A percentile compares a stretch with the other conserved stretches of the same genome.
phyloP scores from a whole-genome alignment of 2,797 vertebrate species.

The Bufotes viridis region DNA sequence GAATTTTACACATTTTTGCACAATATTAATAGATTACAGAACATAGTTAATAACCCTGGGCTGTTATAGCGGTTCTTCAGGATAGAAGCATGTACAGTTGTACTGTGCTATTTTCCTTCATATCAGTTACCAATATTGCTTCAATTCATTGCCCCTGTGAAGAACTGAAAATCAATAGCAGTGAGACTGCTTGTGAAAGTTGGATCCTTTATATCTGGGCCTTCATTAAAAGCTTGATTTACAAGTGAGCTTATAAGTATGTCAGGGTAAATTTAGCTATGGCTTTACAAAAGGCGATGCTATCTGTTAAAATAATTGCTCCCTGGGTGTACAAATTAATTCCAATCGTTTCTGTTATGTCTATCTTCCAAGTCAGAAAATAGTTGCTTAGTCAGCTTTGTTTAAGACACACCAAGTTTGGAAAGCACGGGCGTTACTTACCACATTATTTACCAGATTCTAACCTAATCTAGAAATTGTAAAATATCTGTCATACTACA shows the following conservation, averaged over 20 bases:
- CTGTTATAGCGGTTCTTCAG: not conserved
- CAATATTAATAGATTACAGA: not conserved
- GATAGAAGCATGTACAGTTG: not conserved
- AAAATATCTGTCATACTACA: not conserved
- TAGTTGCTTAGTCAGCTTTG: not conserved
- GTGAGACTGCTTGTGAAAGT: slow-evolving; percentile 15
- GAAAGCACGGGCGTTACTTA: not conserved
- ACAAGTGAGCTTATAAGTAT: slow-evolving; percentile 5
- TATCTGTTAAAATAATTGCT: not conserved
- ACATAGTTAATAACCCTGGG: not conserved
- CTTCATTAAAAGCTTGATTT: slow-evolving; percentile 30
- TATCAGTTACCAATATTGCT: slow-evolving; percentile 39
- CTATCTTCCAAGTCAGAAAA: slow-evolving; percentile 3
- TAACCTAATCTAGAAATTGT: not conserved
- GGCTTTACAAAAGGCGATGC: not conserved
- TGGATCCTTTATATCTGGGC: not conserved
- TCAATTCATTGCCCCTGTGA: slow-evolving; percentile 27
- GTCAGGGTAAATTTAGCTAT: not conserved
- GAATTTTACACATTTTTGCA: not conserved
- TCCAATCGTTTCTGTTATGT: not conserved
- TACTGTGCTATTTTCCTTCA: not conserved
- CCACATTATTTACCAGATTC: not conserved
- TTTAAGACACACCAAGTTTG: not conserved
- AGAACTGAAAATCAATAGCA: slow-evolving; percentile 37
- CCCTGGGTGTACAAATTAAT: not conserved